These are phyloP conservation scores for Aromia moschata DNA, from an alignment of 2,888 invertebrate species.

Conservation along the genomic window DNA sequence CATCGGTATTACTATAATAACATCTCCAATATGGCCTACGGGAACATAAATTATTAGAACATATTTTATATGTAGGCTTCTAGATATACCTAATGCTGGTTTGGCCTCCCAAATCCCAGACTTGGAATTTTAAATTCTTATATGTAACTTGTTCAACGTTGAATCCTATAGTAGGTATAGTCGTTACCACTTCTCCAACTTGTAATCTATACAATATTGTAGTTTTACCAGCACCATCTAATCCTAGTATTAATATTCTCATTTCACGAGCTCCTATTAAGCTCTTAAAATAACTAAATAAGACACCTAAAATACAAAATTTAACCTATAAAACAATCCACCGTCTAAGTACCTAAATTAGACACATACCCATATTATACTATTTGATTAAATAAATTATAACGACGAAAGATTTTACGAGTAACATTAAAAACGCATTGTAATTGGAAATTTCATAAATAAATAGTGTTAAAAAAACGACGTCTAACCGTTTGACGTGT, in stretches of 20 bases:
- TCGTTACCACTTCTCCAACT: conserved; percentile 98
- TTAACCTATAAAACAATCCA: conserved; percentile 15
- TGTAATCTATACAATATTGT: conserved; percentile 98
- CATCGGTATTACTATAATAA: conserved; percentile 99
- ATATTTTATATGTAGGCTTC: background rate
- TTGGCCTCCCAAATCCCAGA: conserved; percentile 98
- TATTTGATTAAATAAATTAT: conserved; percentile 1
- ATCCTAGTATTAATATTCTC: conserved; percentile 95
- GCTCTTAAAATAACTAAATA: conserved; percentile 96
- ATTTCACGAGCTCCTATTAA: conserved; percentile 97
- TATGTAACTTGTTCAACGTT: conserved; percentile 99
- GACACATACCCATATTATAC: conserved; percentile 11
- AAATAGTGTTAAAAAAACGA: conserved; percentile 7
- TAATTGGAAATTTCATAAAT: conserved; percentile 16
- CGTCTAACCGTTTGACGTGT: conserved; percentile 16
- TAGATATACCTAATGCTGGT: conserved; percentile 90
- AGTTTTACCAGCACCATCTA: conserved; percentile 99
- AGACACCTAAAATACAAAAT: conserved; percentile 76
- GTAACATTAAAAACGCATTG: conserved; percentile 6
- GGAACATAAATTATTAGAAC: conserved; percentile 43
- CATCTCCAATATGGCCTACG: conserved; percentile 99
- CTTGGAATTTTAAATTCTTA: conserved; percentile 99
- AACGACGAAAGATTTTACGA: background rate
- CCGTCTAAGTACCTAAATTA: background rate
- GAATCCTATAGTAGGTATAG: conserved; percentile 98